Evolutionary conservation across 92 coral and sea anemone genomes (phyloP).

Genomic region (Pocillopora grandis): DNA sequence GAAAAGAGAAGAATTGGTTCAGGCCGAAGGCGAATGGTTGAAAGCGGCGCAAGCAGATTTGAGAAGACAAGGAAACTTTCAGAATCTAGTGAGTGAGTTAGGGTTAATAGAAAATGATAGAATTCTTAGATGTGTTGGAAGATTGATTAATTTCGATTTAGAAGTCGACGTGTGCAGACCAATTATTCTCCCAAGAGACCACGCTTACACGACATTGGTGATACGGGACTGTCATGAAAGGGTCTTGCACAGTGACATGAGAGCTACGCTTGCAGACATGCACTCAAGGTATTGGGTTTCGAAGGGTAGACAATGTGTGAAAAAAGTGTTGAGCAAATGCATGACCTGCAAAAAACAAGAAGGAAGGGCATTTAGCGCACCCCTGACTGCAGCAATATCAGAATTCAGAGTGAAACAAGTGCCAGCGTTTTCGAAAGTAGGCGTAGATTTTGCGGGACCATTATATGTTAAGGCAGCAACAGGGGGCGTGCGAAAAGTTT

Average conservation of each 20-base stretch:
- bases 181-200: constrained; percentile 51
- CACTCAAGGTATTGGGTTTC: constrained; percentile 56
- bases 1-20: constrained; percentile 14
- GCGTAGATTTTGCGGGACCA: constrained; percentile 58
- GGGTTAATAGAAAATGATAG: constrained; percentile 46
- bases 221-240: constrained; percentile 37
- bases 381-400: constrained; percentile 44
- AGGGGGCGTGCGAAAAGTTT: constrained; percentile 21
- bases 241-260: constrained; percentile 49
- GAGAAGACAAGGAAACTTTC: constrained; percentile 16
- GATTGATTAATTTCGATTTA: constrained; percentile 46
- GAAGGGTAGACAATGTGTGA: constrained; percentile 47
- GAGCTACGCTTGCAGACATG: constrained; percentile 51
- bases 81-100: constrained; percentile 19
- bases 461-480: constrained; percentile 27
- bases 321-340: constrained; percentile 39
- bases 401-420: constrained; percentile 25
- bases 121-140: constrained; percentile 46
- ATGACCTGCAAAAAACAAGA: constrained; percentile 27
- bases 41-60: constrained; percentile 24
- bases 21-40: constrained; percentile 40
- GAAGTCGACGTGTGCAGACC: constrained; percentile 28
- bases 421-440: constrained; percentile 41
- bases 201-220: constrained; percentile 26
- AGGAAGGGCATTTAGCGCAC: constrained; percentile 27